Evolutionary conservation across 1,140 invertebrate genomes (phyloP).

Genomic region (Drosophila varians): DNA sequence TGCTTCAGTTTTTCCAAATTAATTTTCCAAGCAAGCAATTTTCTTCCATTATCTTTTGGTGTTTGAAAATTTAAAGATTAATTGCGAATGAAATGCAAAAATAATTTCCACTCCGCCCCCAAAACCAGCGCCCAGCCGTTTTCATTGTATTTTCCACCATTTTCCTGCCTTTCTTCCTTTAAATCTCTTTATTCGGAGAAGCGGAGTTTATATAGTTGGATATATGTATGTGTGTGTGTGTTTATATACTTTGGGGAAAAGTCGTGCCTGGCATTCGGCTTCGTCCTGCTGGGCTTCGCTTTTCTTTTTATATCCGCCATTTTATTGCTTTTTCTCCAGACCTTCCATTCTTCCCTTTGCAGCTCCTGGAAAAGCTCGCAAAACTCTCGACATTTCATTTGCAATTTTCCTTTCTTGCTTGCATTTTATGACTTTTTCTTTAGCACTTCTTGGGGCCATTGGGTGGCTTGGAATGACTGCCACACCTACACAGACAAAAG

Average conservation of each 20-base stretch:
- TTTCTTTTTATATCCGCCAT: conserved; percentile 55
- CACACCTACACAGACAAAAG: conserved; percentile 29
- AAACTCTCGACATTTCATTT: conserved; percentile 74
- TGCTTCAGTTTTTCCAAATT: neutral
- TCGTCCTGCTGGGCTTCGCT: conserved; percentile 19
- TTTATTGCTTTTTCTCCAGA: conserved; percentile 58
- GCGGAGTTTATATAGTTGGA: conserved; percentile 13
- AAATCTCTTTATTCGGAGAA: conserved; percentile 37
- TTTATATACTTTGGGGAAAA: conserved; percentile 16
- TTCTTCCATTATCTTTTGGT: conserved; percentile 39
- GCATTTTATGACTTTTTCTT: conserved; percentile 75
- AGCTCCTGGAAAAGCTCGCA: conserved; percentile 25
- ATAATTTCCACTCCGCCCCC: conserved; percentile 23
- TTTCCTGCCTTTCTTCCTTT: conserved; percentile 22
- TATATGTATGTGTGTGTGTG: neutral
- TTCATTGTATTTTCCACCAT: conserved; percentile 33
- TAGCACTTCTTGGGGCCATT: conserved; percentile 37
- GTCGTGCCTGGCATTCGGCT: conserved; percentile 10
- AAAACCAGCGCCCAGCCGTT: conserved; percentile 8
- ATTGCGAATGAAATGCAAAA: conserved; percentile 49
- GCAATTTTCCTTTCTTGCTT: conserved; percentile 73
- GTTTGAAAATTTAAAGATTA: conserved; percentile 48
- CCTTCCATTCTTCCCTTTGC: neutral
- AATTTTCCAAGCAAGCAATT: conserved; percentile 26
- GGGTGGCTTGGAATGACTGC: neutral